Base-by-base conservation (phyloP, 1,140 invertebrate genomes). In the Drosophila kurseongensis region DNA sequence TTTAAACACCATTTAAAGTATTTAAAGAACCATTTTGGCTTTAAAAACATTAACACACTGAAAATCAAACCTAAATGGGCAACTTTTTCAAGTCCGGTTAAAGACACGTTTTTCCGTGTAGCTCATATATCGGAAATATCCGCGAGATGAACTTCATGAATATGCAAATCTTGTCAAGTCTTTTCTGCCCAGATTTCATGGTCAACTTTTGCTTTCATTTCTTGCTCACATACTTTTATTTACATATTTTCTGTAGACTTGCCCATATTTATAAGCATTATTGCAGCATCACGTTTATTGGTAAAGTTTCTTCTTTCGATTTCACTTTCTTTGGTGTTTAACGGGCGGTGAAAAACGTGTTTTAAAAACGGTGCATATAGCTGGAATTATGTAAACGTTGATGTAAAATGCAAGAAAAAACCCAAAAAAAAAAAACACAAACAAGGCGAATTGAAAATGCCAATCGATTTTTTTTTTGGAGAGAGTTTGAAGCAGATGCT, bases 381-480 rank as follows among this genome's bases (percentile, higher is more conserved):
- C 78, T 66, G 82, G 80, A 81, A 86, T 86, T 86, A 88, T 88
- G 75, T 86, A 77, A 76, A 75, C 32, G 68, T 27, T 35, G 47
- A 69, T 47, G 50, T 73, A 48, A 68, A 76, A 56, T 76, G 61
- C 77, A 56, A 58, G 51, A 58, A 50, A 51, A 38, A 57, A 66
- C 23, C 23, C 23, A 77, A 42, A 52, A 60, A 65, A 78, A 71
- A n/a, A n/a, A n/a, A n/a, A n/a, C n/a, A n/a, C n/a, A 71, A 66
- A 69, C 72, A 78, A 56, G 27, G 67, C 51, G 36, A 61, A 42
- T 54, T 35, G 38, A 14, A 51, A 55, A 55, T 55, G 16, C 51
- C 51, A 62, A 69, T 69, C 51, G 65, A 69, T 57, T 36, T 36
- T 50, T 29, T 58, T 62, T 57, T 58, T 32, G 38, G 27, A 27